Base-by-base conservation (phyloP, 2,888 invertebrate genomes). In the Clepsis dumicolana region DNA sequence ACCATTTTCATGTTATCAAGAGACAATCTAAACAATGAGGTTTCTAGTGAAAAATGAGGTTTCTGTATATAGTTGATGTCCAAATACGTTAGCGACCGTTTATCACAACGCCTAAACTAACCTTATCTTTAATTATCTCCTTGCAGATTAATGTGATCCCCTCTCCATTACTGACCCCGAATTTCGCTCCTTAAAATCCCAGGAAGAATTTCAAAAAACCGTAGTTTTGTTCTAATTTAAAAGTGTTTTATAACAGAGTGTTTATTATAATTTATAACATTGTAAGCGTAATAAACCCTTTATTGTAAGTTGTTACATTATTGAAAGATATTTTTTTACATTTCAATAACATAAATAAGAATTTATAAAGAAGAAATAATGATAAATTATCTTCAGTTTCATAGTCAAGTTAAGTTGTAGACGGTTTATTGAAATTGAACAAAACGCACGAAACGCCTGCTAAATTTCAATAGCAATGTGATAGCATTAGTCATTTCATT, bases 241-340 rank as follows among this genome's bases (percentile, higher is more conserved):
- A 25, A 52, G 27, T 27, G 12, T 52, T 27, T 52, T 27, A 21
- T 52, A n/a, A 12, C 2, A 35, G 21, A 14, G 35, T 35, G 16
- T 29, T 44, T 44, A n/a, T n/a, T n/a, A n/a, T n/a, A n/a, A n/a
- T 44, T 44, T 44, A 10, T 44, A 16, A 2, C 0, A 41, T 8
- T 29, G 27, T 59, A 8, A 25, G 18, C 48, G 14, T 65, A 60
- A 52, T 60, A 65, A 65, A 65, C 27, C 25, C 29, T 60, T 29
- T 27, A 25, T 27, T 52, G 4, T 21, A 48, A 48, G 21, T 21
- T 12, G 21, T 21, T 12, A 12, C 21, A 16, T 48, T 48, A 48
- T 48, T 48, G 21, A 12, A 10, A 1, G 10, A 4, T 48, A 48
- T 21, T 21, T 21, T n/a, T 0, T 10, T 21, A 21, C 4, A 21